Evolutionary conservation across 2,797 vertebrate genomes (phyloP).

Genomic region (Malurus splendens): DNA sequence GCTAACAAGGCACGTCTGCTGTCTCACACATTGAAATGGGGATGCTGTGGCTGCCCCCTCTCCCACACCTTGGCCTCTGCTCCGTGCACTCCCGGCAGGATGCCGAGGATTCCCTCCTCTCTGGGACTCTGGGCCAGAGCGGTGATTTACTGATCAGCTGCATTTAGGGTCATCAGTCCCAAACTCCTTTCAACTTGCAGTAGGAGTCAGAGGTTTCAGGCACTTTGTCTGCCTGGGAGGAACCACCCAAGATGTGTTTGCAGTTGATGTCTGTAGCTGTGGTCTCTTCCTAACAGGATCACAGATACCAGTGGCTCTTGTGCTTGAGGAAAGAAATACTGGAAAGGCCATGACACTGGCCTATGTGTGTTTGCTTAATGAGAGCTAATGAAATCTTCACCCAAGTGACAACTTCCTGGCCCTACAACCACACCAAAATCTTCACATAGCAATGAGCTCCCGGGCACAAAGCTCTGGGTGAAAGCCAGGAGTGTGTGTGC

Average conservation of each 20-base stretch:
- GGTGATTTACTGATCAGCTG: background rate
- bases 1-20: background rate
- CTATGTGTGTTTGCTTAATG: background rate
- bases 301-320: background rate
- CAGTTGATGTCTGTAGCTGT: background rate
- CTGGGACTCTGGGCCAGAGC: background rate
- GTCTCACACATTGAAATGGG: slow-evolving; percentile 18
- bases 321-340: background rate
- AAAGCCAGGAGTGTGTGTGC: background rate
- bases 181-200: background rate
- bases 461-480: background rate
- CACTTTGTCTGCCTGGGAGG: background rate
- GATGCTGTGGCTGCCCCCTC: background rate
- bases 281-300: background rate
- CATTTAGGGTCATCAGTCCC: background rate
- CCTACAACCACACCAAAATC: background rate
- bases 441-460: background rate
- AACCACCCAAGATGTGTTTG: background rate
- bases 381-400: background rate
- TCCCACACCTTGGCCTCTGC: background rate
- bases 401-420: background rate
- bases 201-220: background rate
- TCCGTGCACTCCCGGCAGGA: background rate
- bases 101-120: background rate
- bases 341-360: background rate